Evolutionary conservation across 2,888 invertebrate species (phyloP).

Genomic region (Epinotia brunnichana): DNA sequence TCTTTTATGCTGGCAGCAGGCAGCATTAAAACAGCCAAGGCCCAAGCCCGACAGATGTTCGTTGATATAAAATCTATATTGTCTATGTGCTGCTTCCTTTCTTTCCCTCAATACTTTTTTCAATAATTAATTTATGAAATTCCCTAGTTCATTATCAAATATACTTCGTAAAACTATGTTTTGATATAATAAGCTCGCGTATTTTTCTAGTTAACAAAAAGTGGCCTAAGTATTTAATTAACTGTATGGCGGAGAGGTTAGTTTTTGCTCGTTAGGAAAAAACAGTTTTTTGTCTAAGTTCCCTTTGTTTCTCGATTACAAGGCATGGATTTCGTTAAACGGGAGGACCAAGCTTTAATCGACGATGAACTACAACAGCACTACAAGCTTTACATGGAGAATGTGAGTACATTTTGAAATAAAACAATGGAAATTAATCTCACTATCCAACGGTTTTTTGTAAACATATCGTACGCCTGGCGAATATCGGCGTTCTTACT

Average conservation of each 20-base stretch:
- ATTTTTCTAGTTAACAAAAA: slow-evolving; percentile 43
- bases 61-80: slow-evolving; percentile 65
- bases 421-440: background rate
- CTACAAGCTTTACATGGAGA: slow-evolving; percentile 74
- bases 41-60: slow-evolving; percentile 61
- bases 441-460: slow-evolving; percentile 2
- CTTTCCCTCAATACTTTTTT: slow-evolving; percentile 56
- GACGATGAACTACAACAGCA: slow-evolving; percentile 64
- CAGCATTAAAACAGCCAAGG: slow-evolving; percentile 44
- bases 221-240: background rate
- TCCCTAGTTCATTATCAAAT: slow-evolving; percentile 2
- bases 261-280: slow-evolving; percentile 58
- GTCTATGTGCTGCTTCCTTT: slow-evolving; percentile 72
- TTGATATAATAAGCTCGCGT: slow-evolving; percentile 49
- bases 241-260: slow-evolving; percentile 62
- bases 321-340: slow-evolving; percentile 77
- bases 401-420: slow-evolving; percentile 60
- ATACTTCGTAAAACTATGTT: slow-evolving; percentile 40
- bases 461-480: background rate
- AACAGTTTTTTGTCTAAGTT: slow-evolving; percentile 48
- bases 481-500: background rate
- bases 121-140: slow-evolving; percentile 30
- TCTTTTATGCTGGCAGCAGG: background rate
- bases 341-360: slow-evolving; percentile 70
- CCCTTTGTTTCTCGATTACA: slow-evolving; percentile 43